Evolutionary conservation across 2,113 vertebrate species (phyloP).

Genomic region (Campylomormyrus tamandua): DNA sequence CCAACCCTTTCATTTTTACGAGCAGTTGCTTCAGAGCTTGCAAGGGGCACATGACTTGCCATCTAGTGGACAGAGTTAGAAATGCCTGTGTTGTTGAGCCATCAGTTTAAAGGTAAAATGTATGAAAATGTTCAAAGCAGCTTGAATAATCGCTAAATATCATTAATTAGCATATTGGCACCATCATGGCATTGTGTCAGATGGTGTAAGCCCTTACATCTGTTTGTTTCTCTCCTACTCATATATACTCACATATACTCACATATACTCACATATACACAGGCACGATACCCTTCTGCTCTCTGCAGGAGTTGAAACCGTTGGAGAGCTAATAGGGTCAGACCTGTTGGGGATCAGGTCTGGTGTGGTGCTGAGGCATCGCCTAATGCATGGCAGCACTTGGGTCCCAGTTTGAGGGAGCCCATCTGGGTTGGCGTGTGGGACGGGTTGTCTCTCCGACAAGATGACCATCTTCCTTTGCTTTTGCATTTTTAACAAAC

Average conservation of each 20-base stretch:
- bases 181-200: neutral
- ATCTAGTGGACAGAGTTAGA: constrained; percentile 10
- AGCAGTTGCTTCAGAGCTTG: neutral
- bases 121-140: neutral
- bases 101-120: neutral
- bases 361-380: too few species aligned
- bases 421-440: too few species aligned
- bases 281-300: too few species aligned
- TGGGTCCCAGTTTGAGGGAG: too few species aligned
- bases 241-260: neutral
- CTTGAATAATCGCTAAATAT: neutral
- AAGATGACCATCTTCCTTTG: too few species aligned
- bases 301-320: too few species aligned
- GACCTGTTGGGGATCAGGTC: too few species aligned
- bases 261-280: too few species aligned
- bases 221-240: neutral
- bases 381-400: too few species aligned
- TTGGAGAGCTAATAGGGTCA: too few species aligned
- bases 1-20: neutral
- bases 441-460: too few species aligned
- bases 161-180: neutral
- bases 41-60: neutral
- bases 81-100: neutral
- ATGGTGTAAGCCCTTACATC: neutral
- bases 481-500: too few species aligned